Percentiles rank a stretch among this genome's conserved stretches.
These are phyloP conservation scores for Heteromormyrus szaboi DNA, from an alignment of 2,797 vertebrate species.

Conservation along the genomic window DNA sequence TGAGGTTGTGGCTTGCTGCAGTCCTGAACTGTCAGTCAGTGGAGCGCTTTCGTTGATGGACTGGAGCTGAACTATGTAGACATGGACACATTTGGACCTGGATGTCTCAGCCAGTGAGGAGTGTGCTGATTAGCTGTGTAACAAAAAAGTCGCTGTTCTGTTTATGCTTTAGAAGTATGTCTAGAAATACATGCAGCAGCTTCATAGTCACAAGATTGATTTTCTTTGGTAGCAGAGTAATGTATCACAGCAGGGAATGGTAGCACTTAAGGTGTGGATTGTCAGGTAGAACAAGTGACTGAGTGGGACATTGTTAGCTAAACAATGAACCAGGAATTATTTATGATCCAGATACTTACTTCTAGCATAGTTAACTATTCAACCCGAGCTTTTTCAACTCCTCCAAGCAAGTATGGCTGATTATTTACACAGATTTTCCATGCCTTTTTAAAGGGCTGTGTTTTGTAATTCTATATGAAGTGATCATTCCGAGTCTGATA, in stretches of 20 bases:
- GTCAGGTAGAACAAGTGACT: not conserved
- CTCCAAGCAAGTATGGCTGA: not conserved
- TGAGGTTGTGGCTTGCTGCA: not conserved
- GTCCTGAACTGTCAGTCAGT: not conserved
- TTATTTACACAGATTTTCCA: not conserved
- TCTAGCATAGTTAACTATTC: not conserved
- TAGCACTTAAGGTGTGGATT: not conserved
- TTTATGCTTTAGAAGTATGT: not conserved
- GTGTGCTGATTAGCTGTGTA: not conserved
- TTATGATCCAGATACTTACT: not conserved
- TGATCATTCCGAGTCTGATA: not conserved
- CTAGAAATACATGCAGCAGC: not conserved
- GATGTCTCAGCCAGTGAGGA: not conserved
- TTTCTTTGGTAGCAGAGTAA: not conserved
- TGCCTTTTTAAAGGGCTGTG: not conserved
- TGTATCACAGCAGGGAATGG: not conserved
- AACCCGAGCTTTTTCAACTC: not conserved
- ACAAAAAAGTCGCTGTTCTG: not conserved
- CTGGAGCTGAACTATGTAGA: not conserved
- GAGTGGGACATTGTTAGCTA: not conserved
- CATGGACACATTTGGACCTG: not conserved
- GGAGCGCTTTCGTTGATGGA: not conserved
- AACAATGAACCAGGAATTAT: not conserved
- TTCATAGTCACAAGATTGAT: not conserved
- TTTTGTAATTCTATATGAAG: not conserved